Base-by-base conservation (phyloP, 2,113 vertebrate species). In the Gnathonemus longibarbis region DNA sequence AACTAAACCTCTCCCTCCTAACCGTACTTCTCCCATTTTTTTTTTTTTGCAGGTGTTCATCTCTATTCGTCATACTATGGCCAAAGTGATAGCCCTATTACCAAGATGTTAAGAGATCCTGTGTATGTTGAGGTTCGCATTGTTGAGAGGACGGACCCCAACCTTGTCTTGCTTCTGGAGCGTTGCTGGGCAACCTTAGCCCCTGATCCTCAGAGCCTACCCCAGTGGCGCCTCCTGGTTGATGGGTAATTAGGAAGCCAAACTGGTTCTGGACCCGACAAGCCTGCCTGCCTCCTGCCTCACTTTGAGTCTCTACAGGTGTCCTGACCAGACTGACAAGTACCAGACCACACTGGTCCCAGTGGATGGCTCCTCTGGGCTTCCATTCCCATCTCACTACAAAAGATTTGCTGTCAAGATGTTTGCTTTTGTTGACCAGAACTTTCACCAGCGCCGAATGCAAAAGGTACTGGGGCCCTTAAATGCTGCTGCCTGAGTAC, bases 91-190 rank as follows among this genome's bases (percentile, higher is more conserved):
- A 95, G 95, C 84, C 95, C 96, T 13, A 92, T 96, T 83, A 91
- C 84, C 27, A 96, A 94, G 92, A 85, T 93, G 9, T 92, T 96
- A 87, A 92, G 94, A 86, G 96, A 98, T 1, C 95, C 97, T 0
- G 94, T 98, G 0, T 95, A 95, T 0, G 94, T 97, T 88, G 97
- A 98, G 87, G 96, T 98, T 89, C 94, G 91, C 0, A 94, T 98
- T 45, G 80, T 96, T 85, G 94, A 93, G 9, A 96, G 88, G 45
- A 39, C 50, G 3, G 86, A 87, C 27, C 86, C 86, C n/a, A 87
- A 87, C 31, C 49, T 87, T 15, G 86, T 87, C 31, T 13, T 87
- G 87, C n/a, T 66, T 9, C 87, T 88, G 87, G 87, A 66, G 19
- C 52, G 21, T 31, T 88, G 87, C 35, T 88, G 87, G 87, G 87